These are phyloP conservation scores for Epinephelus cyanopodus DNA, from an alignment of 2,113 vertebrate species.

Conservation along the genomic window DNA sequence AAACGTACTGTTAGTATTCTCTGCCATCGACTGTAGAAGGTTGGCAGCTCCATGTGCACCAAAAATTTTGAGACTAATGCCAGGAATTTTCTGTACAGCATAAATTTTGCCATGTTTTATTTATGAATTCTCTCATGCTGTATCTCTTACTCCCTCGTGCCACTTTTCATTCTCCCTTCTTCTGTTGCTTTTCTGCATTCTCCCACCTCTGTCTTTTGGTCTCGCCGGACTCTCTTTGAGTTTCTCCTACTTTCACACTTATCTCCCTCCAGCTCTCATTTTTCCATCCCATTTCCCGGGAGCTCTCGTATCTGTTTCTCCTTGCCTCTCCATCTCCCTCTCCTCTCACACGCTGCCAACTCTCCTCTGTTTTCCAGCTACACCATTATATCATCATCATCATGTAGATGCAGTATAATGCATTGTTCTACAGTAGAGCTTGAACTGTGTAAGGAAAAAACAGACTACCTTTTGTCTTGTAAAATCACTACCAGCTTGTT, in stretches of 20 bases:
- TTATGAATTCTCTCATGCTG: conserved; percentile 3
- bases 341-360: conserved; percentile 30
- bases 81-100: conserved; percentile 16
- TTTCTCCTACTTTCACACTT: conserved; percentile 4
- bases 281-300: conserved; percentile 11
- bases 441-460: conserved; percentile 67
- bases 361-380: conserved; percentile 42
- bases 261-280: conserved; percentile 18
- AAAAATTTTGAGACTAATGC: neutral
- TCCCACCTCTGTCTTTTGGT: neutral
- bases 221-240: conserved; percentile 1
- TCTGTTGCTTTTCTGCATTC: neutral
- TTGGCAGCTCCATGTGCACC: conserved; percentile 3
- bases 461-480: conserved; percentile 82
- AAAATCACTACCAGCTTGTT: conserved; percentile 80
- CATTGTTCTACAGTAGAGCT: conserved; percentile 58
- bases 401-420: conserved; percentile 48
- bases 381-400: conserved; percentile 68
- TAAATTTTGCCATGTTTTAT: neutral
- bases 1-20: conserved; percentile 20
- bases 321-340: conserved; percentile 22
- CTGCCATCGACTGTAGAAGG: conserved; percentile 7
- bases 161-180: conserved; percentile 18
- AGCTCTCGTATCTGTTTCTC: conserved; percentile 52
- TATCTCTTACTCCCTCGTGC: neutral